These are phyloP conservation scores for Stichopus horrens DNA, from an alignment of 53 echinoderm and acorn worm genomes.

Conservation along the genomic window DNA sequence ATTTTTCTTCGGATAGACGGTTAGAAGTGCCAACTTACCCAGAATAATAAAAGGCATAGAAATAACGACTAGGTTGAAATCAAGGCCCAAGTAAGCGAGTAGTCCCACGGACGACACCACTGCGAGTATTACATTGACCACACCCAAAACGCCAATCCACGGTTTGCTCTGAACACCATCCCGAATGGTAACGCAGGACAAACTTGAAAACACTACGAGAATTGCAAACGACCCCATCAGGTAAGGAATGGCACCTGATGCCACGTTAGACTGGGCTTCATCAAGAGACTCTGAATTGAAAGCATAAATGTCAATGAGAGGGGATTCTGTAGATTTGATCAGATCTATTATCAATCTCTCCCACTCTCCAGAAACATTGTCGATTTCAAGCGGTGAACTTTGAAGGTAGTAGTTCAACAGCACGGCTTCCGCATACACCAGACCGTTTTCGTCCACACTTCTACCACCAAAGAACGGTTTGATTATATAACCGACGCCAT, in stretches of 20 bases:
- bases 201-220: slow-evolving; percentile 64
- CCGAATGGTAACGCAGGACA: slow-evolving; percentile 71
- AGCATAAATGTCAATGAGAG: slow-evolving; percentile 47
- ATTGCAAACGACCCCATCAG: slow-evolving; percentile 63
- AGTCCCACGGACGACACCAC: slow-evolving; percentile 67
- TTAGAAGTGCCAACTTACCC: slow-evolving; percentile 38
- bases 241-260: slow-evolving; percentile 66
- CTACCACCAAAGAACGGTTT: slow-evolving; percentile 69
- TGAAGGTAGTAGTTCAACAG: slow-evolving; percentile 47
- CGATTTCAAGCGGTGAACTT: slow-evolving; percentile 37
- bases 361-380: slow-evolving; percentile 53
- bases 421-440: slow-evolving; percentile 49
- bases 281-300: slow-evolving; percentile 72
- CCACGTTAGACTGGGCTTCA: slow-evolving; percentile 65
- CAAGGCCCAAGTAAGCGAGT: slow-evolving; percentile 47
- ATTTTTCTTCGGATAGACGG: no score
- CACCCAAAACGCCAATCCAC: slow-evolving; percentile 59
- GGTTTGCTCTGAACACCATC: slow-evolving; percentile 70
- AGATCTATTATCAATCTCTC: slow-evolving; percentile 54
- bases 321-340: slow-evolving; percentile 24
- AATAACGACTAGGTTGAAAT: slow-evolving; percentile 56
- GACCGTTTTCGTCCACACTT: slow-evolving; percentile 22
- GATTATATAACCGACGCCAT: slow-evolving; percentile 36
- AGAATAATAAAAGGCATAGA: slow-evolving; percentile 73
- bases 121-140: slow-evolving; percentile 56